Evolutionary conservation across 1,140 invertebrate species (phyloP).

Genomic region (Leptonema lineaticorne): DNA sequence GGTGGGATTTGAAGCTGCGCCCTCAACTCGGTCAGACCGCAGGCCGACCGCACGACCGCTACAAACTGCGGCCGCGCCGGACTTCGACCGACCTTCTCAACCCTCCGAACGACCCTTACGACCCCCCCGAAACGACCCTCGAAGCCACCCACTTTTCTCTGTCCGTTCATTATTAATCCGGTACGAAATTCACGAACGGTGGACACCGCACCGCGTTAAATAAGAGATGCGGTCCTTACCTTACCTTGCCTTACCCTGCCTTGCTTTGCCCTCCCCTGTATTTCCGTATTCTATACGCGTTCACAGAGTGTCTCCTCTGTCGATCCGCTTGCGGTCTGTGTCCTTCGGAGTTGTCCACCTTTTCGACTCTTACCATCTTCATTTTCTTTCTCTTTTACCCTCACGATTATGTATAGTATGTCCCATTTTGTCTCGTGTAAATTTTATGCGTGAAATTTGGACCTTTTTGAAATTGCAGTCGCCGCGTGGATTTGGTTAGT

Average conservation of each 20-base stretch:
- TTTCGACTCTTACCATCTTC: too few species aligned
- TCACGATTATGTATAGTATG: too few species aligned
- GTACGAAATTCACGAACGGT: background rate
- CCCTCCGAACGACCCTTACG: too few species aligned
- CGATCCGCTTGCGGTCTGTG: background rate
- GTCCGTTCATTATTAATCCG: conserved; percentile 20
- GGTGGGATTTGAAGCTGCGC: conserved; percentile 41
- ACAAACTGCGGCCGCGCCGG: conserved; percentile 23
- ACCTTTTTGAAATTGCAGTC: background rate
- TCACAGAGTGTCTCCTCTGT: background rate
- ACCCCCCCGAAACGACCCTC: conserved; percentile 6
- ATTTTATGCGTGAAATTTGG: background rate
- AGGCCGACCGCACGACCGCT: conserved; percentile 39
- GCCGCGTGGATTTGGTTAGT: background rate
- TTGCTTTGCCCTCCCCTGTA: too few species aligned
- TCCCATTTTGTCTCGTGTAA: too few species aligned
- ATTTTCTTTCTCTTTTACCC: too few species aligned
- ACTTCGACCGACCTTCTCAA: conserved; percentile 15
- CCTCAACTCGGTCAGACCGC: conserved; percentile 40
- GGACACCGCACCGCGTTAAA: conserved; percentile 13
- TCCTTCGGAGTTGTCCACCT: too few species aligned
- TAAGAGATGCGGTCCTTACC: conserved; percentile 7
- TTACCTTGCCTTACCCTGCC: too few species aligned
- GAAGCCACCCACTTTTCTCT: background rate
- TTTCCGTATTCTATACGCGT: background rate